Conservation (phyloP, 2,797 vertebrate genomes). For the Astyanax mexicanus region DNA sequence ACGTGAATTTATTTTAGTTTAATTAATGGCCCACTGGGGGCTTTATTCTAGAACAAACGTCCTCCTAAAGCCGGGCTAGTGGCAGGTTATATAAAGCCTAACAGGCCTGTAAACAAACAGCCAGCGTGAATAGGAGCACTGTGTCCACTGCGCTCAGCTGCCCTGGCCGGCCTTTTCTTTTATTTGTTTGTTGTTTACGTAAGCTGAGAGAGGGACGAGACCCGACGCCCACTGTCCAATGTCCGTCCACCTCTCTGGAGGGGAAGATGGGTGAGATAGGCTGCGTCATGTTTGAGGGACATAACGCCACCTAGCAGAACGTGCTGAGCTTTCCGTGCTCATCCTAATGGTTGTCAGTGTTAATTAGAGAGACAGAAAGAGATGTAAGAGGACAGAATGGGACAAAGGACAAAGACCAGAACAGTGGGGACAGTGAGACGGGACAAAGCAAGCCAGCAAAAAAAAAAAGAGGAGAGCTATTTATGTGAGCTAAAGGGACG, state of each 20-base stretch:
- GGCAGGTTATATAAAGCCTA: constrained; percentile 65
- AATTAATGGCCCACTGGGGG: constrained; percentile 66
- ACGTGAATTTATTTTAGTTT: constrained; percentile 62
- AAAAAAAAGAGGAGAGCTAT: neutral
- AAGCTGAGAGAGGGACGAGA: constrained; percentile 40
- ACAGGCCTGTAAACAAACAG: constrained; percentile 65
- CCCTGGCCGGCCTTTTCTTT: constrained; percentile 55
- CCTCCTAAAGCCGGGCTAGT: constrained; percentile 57
- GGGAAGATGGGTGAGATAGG: constrained; percentile 14
- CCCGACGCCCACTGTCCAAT: constrained; percentile 1
- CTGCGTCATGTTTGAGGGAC: constrained; percentile 30
- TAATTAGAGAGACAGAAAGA: constrained; percentile 41
- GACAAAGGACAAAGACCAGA: constrained; percentile 32
- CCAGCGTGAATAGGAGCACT: constrained; percentile 62
- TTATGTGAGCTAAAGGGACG: neutral
- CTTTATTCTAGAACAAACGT: constrained; percentile 70
- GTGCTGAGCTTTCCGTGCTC: constrained; percentile 41
- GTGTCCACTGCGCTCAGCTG: constrained; percentile 70
- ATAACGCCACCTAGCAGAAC: constrained; percentile 44
- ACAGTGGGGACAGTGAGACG: constrained; percentile 5
- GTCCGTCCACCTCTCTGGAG: constrained; percentile 40
- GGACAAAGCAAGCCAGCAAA: constrained; percentile 15
- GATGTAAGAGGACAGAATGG: constrained; percentile 22
- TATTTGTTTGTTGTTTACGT: too few relatives aligned
- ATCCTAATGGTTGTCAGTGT: constrained; percentile 51